Percentiles rank a stretch among this genome's conserved stretches.
Evolutionary conservation across 2,113 vertebrate genomes (phyloP).

Genomic region (Crocuta crocuta): DNA sequence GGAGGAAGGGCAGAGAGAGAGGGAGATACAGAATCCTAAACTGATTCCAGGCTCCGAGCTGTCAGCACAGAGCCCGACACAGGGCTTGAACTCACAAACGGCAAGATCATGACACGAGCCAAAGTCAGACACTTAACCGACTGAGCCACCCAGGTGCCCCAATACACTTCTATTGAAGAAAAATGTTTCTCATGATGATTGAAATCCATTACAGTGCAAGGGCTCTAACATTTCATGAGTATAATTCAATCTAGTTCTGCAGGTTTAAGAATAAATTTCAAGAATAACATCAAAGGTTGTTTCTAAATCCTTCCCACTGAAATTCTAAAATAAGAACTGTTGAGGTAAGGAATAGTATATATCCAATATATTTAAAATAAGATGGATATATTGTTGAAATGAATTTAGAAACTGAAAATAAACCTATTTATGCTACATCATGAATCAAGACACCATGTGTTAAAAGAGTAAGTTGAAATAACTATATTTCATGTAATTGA

Average conservation of each 20-base stretch:
- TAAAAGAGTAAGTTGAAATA: background rate
- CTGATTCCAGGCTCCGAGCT: too few relatives aligned
- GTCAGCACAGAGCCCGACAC: too few relatives aligned
- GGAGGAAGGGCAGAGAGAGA: too few relatives aligned
- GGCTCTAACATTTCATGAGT: background rate
- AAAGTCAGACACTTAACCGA: too few relatives aligned
- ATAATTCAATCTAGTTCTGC: background rate
- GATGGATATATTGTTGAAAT: constrained; percentile 14
- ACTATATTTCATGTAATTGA: background rate
- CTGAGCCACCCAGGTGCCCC: too few relatives aligned
- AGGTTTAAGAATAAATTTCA: constrained; percentile 52
- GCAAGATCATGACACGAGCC: too few relatives aligned
- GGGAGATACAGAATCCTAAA: too few relatives aligned
- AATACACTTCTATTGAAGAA: background rate
- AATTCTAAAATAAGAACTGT: background rate
- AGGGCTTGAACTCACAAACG: too few relatives aligned
- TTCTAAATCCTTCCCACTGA: background rate
- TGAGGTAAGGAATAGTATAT: background rate
- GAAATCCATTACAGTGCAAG: background rate
- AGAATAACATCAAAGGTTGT: background rate
- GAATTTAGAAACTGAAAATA: background rate
- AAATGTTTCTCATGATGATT: background rate
- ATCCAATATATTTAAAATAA: background rate
- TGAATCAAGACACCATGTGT: background rate
- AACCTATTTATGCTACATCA: background rate